Evolutionary conservation across 2,888 invertebrate species (phyloP), one percentile per base, ranked within the genome.

Genomic region (Philereme transversata): DNA sequence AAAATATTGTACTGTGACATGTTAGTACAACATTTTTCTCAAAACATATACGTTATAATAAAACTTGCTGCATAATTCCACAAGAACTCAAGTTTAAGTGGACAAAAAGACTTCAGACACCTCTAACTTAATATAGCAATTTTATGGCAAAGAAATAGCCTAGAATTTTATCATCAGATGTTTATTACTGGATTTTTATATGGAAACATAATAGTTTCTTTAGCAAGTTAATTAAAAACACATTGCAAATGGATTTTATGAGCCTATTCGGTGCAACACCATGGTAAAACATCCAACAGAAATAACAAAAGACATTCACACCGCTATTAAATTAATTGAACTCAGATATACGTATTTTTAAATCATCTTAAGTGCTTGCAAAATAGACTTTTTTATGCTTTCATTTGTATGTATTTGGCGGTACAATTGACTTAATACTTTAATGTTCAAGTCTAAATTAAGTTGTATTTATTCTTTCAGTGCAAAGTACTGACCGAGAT

Each of bases 201-300:
- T 33, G 36, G 33, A 40, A 53, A 10, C 34, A 44, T 44, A 35
- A 52, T 7, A 43, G 44, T 44, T 34, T 43, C 7, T 33, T 33
- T 5, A n/a, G 53, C 48, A 54, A 54, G 47, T 54, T 48, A 54
- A 54, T 54, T 54, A 74, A 72, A 62, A 64, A 62, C 71, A 57
- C 60, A 73, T 53, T 54, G 8, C 33, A 41, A 40, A 11, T 33
- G 36, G 11, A 44, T 59, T 53, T 59, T 53, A 59, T 11, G 58
- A 11, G 52, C 8, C 47, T 47, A 5, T 8, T 4, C 47, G 52
- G 47, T 48, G 38, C 35, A 44, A 22, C 35, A 44, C 5, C 36
- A 43, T 40, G 11, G n/a, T 55, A n/a, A 43, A 49, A 55, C 34
- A 47, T 48, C 41, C 5, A 46, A n/a, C 10, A 10, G 36, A 22